These are phyloP conservation scores for Pao palembangensis DNA, from an alignment of 2,113 vertebrate species.

Conservation along the genomic window DNA sequence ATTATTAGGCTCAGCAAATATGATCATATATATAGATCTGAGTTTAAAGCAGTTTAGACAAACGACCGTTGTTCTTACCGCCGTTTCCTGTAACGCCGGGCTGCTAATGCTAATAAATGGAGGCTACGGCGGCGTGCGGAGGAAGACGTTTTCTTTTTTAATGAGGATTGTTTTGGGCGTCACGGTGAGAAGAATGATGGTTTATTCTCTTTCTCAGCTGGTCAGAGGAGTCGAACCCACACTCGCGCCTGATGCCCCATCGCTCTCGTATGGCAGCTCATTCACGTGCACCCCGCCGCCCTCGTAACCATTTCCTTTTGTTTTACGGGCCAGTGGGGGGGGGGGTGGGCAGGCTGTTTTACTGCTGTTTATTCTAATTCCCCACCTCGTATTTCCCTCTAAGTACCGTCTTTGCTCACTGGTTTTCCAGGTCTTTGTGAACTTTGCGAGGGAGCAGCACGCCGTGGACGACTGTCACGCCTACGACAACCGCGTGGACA, in stretches of 20 bases:
- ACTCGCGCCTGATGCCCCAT: slow-evolving; percentile 44
- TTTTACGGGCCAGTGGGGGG: slow-evolving; percentile 17
- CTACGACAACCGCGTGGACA: slow-evolving; percentile 55
- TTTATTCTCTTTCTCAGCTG: slow-evolving; percentile 57
- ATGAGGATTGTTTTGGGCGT: slow-evolving; percentile 37
- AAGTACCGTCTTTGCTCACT: slow-evolving; percentile 8
- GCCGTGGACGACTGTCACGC: slow-evolving; percentile 30
- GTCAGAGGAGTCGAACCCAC: slow-evolving; percentile 58
- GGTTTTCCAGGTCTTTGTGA: slow-evolving; percentile 72
- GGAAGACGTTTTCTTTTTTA: slow-evolving; percentile 18
- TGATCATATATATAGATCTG: no score
- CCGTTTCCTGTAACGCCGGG: no score
- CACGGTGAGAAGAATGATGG: slow-evolving; percentile 54
- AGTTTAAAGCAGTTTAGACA: no score
- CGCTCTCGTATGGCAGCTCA: slow-evolving; percentile 41
- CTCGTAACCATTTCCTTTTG: slow-evolving; percentile 29
- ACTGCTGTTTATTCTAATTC: not conserved
- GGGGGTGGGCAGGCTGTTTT: slow-evolving; percentile 5
- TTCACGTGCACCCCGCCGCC: slow-evolving; percentile 38
- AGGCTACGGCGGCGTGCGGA: not conserved
- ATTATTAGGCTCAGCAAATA: no score
- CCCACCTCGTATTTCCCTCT: slow-evolving; percentile 15
- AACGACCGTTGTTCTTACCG: no score
- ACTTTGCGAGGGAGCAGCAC: slow-evolving; percentile 67
- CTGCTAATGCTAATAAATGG: no score